These are phyloP conservation scores for Cosmorhoe ocellata DNA, from an alignment of 2,888 invertebrate genomes.

Conservation along the genomic window DNA sequence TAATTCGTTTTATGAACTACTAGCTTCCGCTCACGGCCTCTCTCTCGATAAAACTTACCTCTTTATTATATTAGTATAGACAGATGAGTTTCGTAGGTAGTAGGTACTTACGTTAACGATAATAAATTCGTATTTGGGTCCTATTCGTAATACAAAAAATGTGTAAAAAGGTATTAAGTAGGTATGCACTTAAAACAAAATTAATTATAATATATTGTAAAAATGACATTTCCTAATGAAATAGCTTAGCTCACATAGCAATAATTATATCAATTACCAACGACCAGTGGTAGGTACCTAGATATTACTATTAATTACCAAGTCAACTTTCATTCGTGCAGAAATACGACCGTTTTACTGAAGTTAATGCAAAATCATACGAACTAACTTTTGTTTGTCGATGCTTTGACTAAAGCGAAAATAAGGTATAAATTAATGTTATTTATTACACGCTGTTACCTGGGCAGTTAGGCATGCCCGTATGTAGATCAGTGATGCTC, in stretches of 20 bases:
- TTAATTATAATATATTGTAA: too few relatives aligned
- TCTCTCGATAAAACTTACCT: too few relatives aligned
- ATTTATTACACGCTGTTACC: slow-evolving; percentile 38
- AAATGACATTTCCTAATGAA: too few relatives aligned
- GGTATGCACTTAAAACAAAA: too few relatives aligned
- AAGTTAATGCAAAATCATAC: slow-evolving; percentile 5
- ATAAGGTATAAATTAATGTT: slow-evolving; percentile 49
- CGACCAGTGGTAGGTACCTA: background rate
- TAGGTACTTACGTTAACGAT: too few relatives aligned
- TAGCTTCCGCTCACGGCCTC: too few relatives aligned
- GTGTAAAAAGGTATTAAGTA: too few relatives aligned
- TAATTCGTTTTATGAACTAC: too few relatives aligned
- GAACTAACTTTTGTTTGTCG: slow-evolving; percentile 1
- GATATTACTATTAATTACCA: slow-evolving; percentile 10
- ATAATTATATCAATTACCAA: slow-evolving; percentile 3
- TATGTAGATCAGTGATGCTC: slow-evolving; percentile 26
- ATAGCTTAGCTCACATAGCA: slow-evolving; percentile 6
- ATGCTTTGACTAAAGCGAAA: slow-evolving; percentile 35
- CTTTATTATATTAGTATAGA: too few relatives aligned
- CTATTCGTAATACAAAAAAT: too few relatives aligned
- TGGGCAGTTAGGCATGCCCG: slow-evolving; percentile 19
- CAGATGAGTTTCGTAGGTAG: too few relatives aligned
- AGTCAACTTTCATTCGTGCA: slow-evolving; percentile 14
- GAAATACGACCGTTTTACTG: slow-evolving; percentile 21
- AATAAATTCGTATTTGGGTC: too few relatives aligned